phyloP scores from a whole-genome alignment of 2,888 invertebrate genomes.

The Eupelmus urozonus region DNA sequence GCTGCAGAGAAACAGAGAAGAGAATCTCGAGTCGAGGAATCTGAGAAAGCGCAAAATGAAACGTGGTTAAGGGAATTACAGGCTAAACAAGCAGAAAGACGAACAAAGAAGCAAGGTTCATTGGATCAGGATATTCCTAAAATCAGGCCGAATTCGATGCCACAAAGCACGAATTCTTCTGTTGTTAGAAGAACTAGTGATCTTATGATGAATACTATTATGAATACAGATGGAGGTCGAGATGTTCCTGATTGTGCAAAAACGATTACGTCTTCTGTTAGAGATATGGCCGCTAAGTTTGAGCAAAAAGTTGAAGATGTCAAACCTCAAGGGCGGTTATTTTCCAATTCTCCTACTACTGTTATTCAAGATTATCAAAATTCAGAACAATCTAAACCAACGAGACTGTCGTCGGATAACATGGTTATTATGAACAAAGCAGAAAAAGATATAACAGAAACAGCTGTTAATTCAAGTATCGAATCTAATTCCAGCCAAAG shows the following conservation, averaged over 20 bases:
- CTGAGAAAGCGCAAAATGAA: constrained; percentile 78
- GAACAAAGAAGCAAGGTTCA: constrained; percentile 77
- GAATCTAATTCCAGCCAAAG: constrained; percentile 69
- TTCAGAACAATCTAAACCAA: constrained; percentile 59
- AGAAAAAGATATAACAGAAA: constrained; percentile 53
- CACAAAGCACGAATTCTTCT: constrained; percentile 62
- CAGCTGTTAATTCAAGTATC: constrained; percentile 62
- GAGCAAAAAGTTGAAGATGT: constrained; percentile 79
- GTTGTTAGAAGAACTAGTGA: constrained; percentile 72
- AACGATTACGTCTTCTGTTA: constrained; percentile 79
- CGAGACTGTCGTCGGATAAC: constrained; percentile 62
- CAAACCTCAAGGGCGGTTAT: constrained; percentile 63
- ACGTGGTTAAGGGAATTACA: constrained; percentile 89
- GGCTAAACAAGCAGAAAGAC: constrained; percentile 85
- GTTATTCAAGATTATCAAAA: constrained; percentile 61
- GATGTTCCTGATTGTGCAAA: constrained; percentile 72
- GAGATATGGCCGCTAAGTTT: constrained; percentile 90
- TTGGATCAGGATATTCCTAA: constrained; percentile 73
- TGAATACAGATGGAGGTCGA: constrained; percentile 65
- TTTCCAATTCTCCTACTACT: constrained; percentile 60
- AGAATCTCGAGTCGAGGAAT: constrained; percentile 63
- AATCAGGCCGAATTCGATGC: constrained; percentile 54
- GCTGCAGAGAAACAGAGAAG: constrained; percentile 64
- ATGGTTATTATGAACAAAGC: constrained; percentile 48
- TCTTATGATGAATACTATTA: constrained; percentile 71